Evolutionary conservation across 2,797 vertebrate genomes (phyloP).

Genomic region (Peromyscus eremicus): DNA sequence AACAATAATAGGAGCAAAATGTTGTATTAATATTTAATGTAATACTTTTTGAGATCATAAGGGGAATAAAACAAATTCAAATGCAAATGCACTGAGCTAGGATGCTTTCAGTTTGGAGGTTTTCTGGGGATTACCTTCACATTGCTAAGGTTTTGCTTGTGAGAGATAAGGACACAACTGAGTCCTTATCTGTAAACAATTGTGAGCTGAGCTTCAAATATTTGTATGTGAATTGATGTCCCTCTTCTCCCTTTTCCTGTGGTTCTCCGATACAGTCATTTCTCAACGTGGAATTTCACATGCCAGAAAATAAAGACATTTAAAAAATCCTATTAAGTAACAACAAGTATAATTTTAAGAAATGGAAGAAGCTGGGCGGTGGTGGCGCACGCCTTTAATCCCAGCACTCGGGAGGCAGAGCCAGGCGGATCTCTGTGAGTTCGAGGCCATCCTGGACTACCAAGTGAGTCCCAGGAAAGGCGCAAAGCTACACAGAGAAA

Average conservation of each 20-base stretch:
- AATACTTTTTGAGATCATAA: conserved; percentile 76
- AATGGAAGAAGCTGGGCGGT: conserved; percentile 58
- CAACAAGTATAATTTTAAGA: conserved; percentile 12
- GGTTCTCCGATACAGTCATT: neutral
- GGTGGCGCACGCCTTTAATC: too few relatives aligned
- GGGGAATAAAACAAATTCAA: conserved; percentile 82
- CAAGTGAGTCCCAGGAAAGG: too few relatives aligned
- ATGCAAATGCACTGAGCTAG: conserved; percentile 85
- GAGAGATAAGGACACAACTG: conserved; percentile 48
- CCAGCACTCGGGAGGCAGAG: too few relatives aligned
- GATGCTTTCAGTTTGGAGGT: conserved; percentile 62
- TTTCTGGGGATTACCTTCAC: conserved; percentile 72
- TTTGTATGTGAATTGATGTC: neutral
- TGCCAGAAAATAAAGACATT: neutral
- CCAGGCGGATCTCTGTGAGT: too few relatives aligned
- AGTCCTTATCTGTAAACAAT: conserved; percentile 28
- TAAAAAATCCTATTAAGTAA: neutral
- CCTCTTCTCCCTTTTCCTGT: neutral
- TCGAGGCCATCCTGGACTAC: too few relatives aligned
- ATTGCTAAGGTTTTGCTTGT: conserved; percentile 59
- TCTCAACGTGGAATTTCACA: neutral
- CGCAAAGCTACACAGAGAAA: too few relatives aligned
- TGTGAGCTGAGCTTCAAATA: conserved; percentile 35
- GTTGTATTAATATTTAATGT: conserved; percentile 85
- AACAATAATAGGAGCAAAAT: conserved; percentile 84